Evolutionary conservation across 2,797 vertebrate genomes (phyloP), one percentile per base, ranked within the genome.

Genomic region (Eulemur coronatus): DNA sequence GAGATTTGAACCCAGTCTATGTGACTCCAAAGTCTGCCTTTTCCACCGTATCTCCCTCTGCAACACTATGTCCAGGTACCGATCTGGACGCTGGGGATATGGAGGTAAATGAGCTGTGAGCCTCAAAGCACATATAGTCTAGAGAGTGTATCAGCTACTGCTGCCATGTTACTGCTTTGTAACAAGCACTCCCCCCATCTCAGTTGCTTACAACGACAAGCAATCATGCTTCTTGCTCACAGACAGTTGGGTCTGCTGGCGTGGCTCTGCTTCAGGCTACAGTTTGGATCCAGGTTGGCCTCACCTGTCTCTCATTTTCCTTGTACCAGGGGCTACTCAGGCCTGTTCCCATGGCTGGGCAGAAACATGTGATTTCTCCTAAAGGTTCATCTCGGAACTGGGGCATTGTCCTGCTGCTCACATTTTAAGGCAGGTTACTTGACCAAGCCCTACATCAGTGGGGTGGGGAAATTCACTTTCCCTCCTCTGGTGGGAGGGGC

Each of bases 391-490:
- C 63, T 48, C 18, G 55, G 84, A 86, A n/a, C 1, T 5, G 15
- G 63, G 0, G 26, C 20, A 0, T 15, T 38, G 35, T 59, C 43
- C n/a, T 4, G 24, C 4, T 5, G 10, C 7, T 38, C 28, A 46
- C 10, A 3, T 70, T 4, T 55, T 7, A 30, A 48, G n/a, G 61
- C 18, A 13, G 30, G 35, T n/a, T 17, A 1, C 7, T 10, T 0
- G 17, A 48, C 46, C 78, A 50, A 33, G n/a, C 13, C 33, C 59
- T 35, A 18, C 30, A 1, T 0, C 4, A 17, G 3, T 15, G 33
- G 30, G 17, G 1, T 0, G 0, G 90, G 70, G 43, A 26, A 4
- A 41, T 24, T 38, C 18, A 15, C 30, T 43, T 75, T 2, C 1
- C 65, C 46, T 57, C 0, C 26, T 33, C 43, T 63, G 2, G 26